Evolutionary conservation across 2,113 vertebrate species (phyloP).

Genomic region (Phrynocephalus versicolor): DNA sequence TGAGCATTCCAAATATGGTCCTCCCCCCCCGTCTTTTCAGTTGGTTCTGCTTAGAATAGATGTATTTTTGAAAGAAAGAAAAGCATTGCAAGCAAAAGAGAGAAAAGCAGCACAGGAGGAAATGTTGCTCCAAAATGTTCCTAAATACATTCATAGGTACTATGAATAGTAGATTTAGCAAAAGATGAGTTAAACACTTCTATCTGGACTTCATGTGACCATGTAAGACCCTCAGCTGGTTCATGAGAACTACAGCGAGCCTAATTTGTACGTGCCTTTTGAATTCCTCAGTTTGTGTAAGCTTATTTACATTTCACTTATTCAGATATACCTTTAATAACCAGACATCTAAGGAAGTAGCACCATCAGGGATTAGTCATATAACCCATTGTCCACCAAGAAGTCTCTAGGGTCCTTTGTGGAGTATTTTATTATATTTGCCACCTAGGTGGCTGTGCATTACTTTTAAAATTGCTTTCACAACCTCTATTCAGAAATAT

Average conservation of each 20-base stretch:
- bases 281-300: slow-evolving; percentile 59
- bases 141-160: slow-evolving; percentile 37
- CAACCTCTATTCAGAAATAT: slow-evolving; percentile 45
- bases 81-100: slow-evolving; percentile 8
- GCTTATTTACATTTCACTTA: slow-evolving; percentile 44
- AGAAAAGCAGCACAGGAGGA: slow-evolving; percentile 15
- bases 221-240: slow-evolving; percentile 46
- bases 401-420: background rate
- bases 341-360: slow-evolving; percentile 50
- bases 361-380: slow-evolving; percentile 45
- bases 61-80: background rate
- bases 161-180: slow-evolving; percentile 43
- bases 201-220: slow-evolving; percentile 51
- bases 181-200: slow-evolving; percentile 56
- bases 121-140: background rate
- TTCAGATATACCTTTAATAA: slow-evolving; percentile 50
- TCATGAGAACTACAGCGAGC: slow-evolving; percentile 47
- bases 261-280: slow-evolving; percentile 61
- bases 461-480: slow-evolving; percentile 55
- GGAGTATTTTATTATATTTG: slow-evolving; percentile 49
- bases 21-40: background rate
- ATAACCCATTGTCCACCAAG: slow-evolving; percentile 52
- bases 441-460: slow-evolving; percentile 32
- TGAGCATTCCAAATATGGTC: slow-evolving; percentile 37
- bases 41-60: slow-evolving; percentile 41